A percentile compares a stretch with the other conserved stretches of the same genome.
Conservation (phyloP, 2,888 invertebrate genomes). For the Ecliptopera silaceata region DNA sequence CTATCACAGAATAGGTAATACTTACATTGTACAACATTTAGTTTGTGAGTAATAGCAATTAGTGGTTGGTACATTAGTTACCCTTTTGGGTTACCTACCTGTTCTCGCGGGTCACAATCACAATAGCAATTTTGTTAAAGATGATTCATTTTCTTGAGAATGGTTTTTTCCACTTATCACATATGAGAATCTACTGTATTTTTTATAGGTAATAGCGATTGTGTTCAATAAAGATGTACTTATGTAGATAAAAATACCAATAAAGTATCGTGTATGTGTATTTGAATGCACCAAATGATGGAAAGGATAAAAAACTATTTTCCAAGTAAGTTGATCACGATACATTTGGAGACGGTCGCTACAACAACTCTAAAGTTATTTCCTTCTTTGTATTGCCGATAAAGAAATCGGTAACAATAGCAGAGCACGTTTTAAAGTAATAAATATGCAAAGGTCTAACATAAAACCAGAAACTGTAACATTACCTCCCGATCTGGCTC, state of each 20-base stretch:
- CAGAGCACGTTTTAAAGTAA: conserved; percentile 3
- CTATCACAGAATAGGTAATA: no score
- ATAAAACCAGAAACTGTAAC: conserved; percentile 23
- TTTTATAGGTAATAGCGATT: no score
- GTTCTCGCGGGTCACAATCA: not conserved
- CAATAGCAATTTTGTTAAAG: no score
- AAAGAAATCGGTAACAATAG: conserved; percentile 19
- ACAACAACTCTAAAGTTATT: not conserved
- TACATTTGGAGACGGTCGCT: not conserved
- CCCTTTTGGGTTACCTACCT: not conserved
- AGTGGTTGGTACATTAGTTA: not conserved
- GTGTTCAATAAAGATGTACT: no score
- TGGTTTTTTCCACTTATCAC: no score
- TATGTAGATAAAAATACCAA: no score
- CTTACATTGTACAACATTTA: not conserved
- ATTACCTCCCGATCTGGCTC: conserved; percentile 27
- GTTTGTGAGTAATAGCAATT: not conserved
- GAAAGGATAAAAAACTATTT: no score
- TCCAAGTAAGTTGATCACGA: not conserved
- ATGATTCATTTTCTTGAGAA: no score
- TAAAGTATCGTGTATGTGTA: no score
- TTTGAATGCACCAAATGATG: no score
- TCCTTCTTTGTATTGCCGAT: conserved; percentile 3
- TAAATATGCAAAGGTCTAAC: conserved; percentile 17
- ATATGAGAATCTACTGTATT: no score